Evolutionary conservation across 1,140 invertebrate species (phyloP), one percentile per base, ranked within the genome.

Genomic region (Micrasema longulum): DNA sequence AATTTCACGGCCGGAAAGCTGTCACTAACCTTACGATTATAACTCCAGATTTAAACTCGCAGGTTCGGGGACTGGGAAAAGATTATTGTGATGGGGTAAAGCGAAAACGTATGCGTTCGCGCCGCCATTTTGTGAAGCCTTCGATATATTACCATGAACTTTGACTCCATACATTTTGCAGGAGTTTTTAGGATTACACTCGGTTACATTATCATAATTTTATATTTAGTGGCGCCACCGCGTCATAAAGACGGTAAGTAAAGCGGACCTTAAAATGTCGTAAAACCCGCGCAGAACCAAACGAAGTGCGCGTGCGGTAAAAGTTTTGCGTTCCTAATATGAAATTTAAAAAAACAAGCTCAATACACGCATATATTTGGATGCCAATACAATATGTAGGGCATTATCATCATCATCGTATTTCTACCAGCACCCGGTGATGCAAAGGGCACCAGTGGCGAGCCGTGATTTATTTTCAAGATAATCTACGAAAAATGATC

Each of bases 121-220:
- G 26, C 26, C 26, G 26, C 26, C 26, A 31, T 31, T 7, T 31
- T 31, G 26, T 31, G 26, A 31, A 31, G n/a, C 18, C 71, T 64
- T 73, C 57, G 60, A 74, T 71, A 74, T 62, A 64, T 71, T 60
- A 55, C 50, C 12, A 43, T 60, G 48, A 64, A 64, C 68, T 74
- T 71, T 67, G 68, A 67, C 68, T 74, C 71, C 69, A 71, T 74
- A 74, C 73, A 74, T 71, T 74, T 74, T 74, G 71, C 63, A 74
- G 43, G 63, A 74, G 68, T 74, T 74, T 74, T 74, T 74, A 74
- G 73, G 73, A 74, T 74, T 74, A 74, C 52, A 52, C 72, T 43
- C 68, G 71, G 72, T 71, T 74, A 74, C 73, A 74, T 74, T 74
- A 74, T 74, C 73, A 74, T 74, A 71, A 74, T 74, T 74, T 74